Evolutionary conservation across 1,140 invertebrate species (phyloP).

Genomic region (Drosophila athabasca): DNA sequence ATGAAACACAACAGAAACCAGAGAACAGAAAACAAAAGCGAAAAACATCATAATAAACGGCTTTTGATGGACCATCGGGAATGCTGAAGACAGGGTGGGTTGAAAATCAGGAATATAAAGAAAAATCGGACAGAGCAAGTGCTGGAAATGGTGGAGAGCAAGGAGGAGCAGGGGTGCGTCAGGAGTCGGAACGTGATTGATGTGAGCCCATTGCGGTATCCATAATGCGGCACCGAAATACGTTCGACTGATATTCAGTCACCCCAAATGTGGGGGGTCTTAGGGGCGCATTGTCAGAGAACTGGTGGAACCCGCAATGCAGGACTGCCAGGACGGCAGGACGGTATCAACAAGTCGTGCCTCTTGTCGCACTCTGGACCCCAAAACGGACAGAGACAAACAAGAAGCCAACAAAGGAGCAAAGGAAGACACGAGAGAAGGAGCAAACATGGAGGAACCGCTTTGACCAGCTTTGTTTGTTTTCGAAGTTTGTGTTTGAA

Average conservation of each 20-base stretch:
- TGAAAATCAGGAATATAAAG: constrained; percentile 31
- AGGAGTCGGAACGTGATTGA: constrained; percentile 65
- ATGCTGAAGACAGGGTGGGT: constrained; percentile 30
- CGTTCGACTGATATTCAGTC: constrained; percentile 29
- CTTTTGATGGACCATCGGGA: constrained; percentile 63
- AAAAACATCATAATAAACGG: constrained; percentile 73
- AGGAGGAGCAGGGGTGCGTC: not conserved
- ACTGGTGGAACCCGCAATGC: too few relatives aligned
- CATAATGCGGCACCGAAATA: constrained; percentile 30
- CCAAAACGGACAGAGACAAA: too few relatives aligned
- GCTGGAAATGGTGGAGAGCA: constrained; percentile 1
- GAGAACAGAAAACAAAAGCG: constrained; percentile 42
- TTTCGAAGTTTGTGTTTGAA: constrained; percentile 25
- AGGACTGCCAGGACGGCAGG: too few relatives aligned
- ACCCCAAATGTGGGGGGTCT: not conserved
- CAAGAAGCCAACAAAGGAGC: too few relatives aligned
- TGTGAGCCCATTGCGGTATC: constrained; percentile 45
- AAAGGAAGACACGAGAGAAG: not conserved
- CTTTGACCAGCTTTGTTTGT: constrained; percentile 27
- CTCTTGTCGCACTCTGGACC: too few relatives aligned
- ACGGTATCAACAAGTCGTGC: too few relatives aligned
- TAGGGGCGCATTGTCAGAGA: not conserved
- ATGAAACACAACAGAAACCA: constrained; percentile 6
- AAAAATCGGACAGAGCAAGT: constrained; percentile 12
- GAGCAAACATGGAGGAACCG: not conserved